Conservation (phyloP, 2,797 vertebrate species). For the Gadopsis marmoratus region DNA sequence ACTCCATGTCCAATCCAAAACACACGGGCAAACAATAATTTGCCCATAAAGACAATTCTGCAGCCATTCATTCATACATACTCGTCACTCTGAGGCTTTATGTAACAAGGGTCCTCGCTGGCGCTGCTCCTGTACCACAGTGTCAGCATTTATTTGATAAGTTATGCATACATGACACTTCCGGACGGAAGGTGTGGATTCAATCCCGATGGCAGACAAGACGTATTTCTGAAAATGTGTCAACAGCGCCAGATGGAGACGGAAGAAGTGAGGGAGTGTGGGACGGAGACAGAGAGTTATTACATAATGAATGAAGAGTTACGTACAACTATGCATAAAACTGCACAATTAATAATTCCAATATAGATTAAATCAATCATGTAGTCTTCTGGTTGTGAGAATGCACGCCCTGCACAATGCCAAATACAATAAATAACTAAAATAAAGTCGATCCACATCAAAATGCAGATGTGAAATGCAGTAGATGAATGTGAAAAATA, state of each 20-base stretch:
- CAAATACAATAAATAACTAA: background rate
- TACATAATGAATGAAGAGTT: background rate
- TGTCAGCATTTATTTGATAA: conserved; percentile 18
- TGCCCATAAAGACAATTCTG: background rate
- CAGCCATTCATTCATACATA: conserved; percentile 15
- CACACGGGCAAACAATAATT: background rate
- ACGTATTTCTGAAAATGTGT: conserved; percentile 16
- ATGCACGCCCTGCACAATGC: background rate
- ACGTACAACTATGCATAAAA: background rate
- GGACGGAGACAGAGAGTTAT: background rate
- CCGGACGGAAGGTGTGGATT: conserved; percentile 31
- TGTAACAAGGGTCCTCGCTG: background rate
- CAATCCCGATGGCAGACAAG: background rate
- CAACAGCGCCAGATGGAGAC: conserved; percentile 6
- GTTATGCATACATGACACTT: conserved; percentile 19
- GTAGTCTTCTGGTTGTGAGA: background rate
- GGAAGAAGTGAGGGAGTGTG: background rate
- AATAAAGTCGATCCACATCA: background rate
- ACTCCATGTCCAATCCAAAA: background rate
- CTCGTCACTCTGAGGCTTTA: background rate
- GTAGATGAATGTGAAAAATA: background rate
- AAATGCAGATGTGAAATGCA: too few relatives aligned
- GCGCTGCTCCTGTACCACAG: background rate
- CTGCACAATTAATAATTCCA: background rate
- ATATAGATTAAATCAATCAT: background rate